These are phyloP conservation scores for Cichladusa arquata DNA, from an alignment of 2,113 vertebrate genomes.

Conservation along the genomic window DNA sequence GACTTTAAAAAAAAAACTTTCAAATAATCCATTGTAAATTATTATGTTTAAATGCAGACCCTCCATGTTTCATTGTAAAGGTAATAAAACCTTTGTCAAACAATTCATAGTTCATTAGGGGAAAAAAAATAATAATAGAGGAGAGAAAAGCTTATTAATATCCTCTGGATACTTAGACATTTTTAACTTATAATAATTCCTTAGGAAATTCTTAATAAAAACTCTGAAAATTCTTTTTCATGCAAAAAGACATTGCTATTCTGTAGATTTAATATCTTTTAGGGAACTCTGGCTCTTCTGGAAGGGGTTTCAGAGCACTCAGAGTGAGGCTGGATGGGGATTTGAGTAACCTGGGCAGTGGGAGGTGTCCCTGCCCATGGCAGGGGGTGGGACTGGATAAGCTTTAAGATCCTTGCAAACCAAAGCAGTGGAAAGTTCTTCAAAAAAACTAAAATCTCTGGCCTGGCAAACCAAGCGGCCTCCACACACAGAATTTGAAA, in stretches of 20 bases:
- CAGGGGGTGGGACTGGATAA: not conserved
- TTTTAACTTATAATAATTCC: not conserved
- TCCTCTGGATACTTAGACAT: not conserved
- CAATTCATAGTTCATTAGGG: not conserved
- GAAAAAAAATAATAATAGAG: not conserved
- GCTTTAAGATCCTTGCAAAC: not conserved
- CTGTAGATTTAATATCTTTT: not conserved
- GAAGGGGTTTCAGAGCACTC: not conserved
- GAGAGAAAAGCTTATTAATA: not conserved
- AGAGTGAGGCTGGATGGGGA: not conserved
- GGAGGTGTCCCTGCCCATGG: not conserved
- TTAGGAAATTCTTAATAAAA: not conserved
- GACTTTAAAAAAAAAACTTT: not conserved
- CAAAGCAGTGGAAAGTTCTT: not conserved
- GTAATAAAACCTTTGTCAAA: not conserved
- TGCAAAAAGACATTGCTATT: not conserved
- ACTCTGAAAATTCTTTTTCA: not conserved
- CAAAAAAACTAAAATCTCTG: rapidly evolving
- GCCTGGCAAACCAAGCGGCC: not conserved
- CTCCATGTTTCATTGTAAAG: not conserved
- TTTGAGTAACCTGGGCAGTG: not conserved
- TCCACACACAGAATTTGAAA: not conserved
- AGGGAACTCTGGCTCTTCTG: not conserved
- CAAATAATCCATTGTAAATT: not conserved
- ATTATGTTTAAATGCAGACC: not conserved